Evolutionary conservation across 2,888 invertebrate genomes (phyloP).

Genomic region (Trichacis sp.): DNA sequence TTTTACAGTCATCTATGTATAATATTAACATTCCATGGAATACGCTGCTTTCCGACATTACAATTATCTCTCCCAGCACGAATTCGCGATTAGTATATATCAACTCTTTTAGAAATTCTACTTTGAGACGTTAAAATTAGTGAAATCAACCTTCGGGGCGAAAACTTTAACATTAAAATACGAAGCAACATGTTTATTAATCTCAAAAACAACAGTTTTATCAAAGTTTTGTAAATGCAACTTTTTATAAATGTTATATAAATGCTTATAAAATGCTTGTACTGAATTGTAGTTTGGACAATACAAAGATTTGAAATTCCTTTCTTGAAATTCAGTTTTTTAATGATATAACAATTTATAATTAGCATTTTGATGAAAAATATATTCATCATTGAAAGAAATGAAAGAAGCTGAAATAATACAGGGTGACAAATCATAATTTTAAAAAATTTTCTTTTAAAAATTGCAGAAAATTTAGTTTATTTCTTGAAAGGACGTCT

Average conservation of each 20-base stretch:
- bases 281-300: no score
- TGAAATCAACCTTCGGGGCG: not conserved
- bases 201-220: slow-evolving; percentile 8
- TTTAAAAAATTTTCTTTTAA: no score
- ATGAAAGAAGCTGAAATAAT: no score
- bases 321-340: no score
- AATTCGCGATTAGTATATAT: slow-evolving; percentile 15
- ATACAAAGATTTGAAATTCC: no score
- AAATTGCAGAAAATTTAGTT: no score
- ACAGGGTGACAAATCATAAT: no score
- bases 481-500: no score
- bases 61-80: slow-evolving; percentile 18
- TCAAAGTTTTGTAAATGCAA: not conserved
- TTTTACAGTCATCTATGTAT: slow-evolving; percentile 55
- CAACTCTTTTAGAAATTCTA: not conserved
- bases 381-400: no score
- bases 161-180: slow-evolving; percentile 1
- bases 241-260: not conserved
- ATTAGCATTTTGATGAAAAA: no score
- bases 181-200: not conserved
- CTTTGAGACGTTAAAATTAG: slow-evolving; percentile 4
- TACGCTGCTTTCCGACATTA: slow-evolving; percentile 22
- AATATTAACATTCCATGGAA: slow-evolving; percentile 62
- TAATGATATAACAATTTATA: no score
- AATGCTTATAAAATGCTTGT: not conserved